Conservation (phyloP, 2,113 vertebrate species). For the Addax nasomaculatus region DNA sequence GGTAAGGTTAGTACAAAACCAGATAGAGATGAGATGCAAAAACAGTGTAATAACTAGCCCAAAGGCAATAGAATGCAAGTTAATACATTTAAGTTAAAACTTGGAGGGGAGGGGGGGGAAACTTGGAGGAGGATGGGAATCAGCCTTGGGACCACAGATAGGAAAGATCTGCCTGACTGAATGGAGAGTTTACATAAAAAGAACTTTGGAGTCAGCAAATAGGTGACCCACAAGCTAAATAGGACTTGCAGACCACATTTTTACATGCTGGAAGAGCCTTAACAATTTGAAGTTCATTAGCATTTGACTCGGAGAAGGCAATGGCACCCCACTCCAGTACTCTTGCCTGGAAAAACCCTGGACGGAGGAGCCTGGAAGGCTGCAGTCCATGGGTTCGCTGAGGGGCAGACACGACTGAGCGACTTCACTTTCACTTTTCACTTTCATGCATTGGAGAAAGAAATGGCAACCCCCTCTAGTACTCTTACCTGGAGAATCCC, state of each 20-base stretch:
- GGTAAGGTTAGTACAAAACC: neutral
- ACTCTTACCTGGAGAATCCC: too few relatives aligned
- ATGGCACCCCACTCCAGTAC: too few relatives aligned
- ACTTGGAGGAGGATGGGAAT: neutral
- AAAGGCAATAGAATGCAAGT: neutral
- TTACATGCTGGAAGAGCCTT: neutral
- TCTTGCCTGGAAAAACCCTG: too few relatives aligned
- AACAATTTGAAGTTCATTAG: neutral
- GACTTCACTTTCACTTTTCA: too few relatives aligned
- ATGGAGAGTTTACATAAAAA: neutral
- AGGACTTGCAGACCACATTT: neutral
- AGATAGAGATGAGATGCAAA: neutral
- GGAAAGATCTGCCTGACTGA: neutral
- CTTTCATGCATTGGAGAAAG: too few relatives aligned
- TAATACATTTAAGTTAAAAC: neutral
- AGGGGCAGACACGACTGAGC: too few relatives aligned
- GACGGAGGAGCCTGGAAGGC: too few relatives aligned
- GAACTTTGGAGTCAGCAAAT: neutral
- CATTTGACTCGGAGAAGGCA: neutral
- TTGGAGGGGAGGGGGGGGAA: fast-evolving
- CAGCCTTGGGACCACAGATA: neutral
- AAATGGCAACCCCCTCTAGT: too few relatives aligned
- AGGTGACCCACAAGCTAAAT: neutral
- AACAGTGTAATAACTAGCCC: neutral
- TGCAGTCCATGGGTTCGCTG: too few relatives aligned